Evolutionary conservation across 2,888 invertebrate genomes (phyloP), one percentile per base, ranked within the genome.

Genomic region (Atethmia centrago): DNA sequence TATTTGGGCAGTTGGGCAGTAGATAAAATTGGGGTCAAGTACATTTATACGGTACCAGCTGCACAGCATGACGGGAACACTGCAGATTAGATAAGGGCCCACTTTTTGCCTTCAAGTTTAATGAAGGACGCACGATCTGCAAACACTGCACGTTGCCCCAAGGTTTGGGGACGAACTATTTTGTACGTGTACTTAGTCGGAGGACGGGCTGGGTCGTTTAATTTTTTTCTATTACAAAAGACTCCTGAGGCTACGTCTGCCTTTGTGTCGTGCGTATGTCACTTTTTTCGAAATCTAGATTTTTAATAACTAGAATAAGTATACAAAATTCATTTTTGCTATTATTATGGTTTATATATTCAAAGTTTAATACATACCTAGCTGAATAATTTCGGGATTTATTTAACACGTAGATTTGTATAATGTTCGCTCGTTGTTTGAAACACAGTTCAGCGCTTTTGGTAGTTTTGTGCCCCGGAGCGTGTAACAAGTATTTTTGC

Each of bases 21-120:
- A 67, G 61, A 68, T 74, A 58, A 69, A 79, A 79, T 85, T 84
- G 61, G 70, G 82, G 78, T 83, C 77, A 79, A 83, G 77, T 73
- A 78, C 65, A 69, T 72, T 68, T 73, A 68, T 62, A 63, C 56
- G 68, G 74, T 67, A 81, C 65, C 87, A 84, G 82, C 73, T 86
- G 85, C 70, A 80, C 83, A 85, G 58, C 69, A 80, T 66, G 74
- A 73, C 81, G 77, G 87, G 86, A 79, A 74, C 82, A 85, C 84
- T 83, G 81, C 83, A 82, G 82, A 84, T 85, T 82, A 82, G 83
- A 85, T 82, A 80, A 82, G 85, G 84, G 84, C 82, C 82, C 85
- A 90, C 80, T 88, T 91, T 89, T 89, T 83, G 82, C 82, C 80
- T 82, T 86, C 75, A 74, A 88, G 85, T 89, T 88, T 88, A 90